phyloP scores from a whole-genome alignment of 2,888 invertebrate genomes.

The Ypsolopha scabrella region DNA sequence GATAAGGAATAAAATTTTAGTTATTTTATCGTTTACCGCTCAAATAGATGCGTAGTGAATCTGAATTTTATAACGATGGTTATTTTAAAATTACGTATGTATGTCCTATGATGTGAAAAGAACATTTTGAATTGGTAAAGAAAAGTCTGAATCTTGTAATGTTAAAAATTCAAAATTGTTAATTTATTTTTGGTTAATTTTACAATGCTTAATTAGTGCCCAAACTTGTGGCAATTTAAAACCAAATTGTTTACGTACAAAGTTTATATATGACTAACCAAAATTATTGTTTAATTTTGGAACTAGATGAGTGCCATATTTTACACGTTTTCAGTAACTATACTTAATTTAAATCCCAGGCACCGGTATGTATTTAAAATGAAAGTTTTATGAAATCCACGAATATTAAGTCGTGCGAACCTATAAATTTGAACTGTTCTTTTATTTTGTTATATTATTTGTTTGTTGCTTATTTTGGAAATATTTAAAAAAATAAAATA shows the following conservation, averaged over 20 bases:
- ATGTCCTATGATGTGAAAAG: too few relatives aligned
- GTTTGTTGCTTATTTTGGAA: slow-evolving; percentile 69
- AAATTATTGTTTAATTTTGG: background rate
- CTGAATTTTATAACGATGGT: slow-evolving; percentile 38
- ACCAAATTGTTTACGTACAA: too few relatives aligned
- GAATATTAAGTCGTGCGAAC: background rate
- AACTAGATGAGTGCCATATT: slow-evolving; percentile 1
- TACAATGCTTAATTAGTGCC: too few relatives aligned
- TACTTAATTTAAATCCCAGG: background rate
- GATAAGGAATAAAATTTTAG: slow-evolving; percentile 32
- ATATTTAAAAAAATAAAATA: slow-evolving; percentile 60
- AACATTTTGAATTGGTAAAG: too few relatives aligned
- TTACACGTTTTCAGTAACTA: background rate
- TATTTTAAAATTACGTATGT: too few relatives aligned
- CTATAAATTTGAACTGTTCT: slow-evolving; percentile 23
- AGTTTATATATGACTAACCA: background rate
- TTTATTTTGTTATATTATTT: slow-evolving; percentile 59
- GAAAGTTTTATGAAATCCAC: background rate
- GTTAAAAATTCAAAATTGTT: too few relatives aligned
- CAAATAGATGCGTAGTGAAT: slow-evolving; percentile 52
- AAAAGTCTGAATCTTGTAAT: too few relatives aligned
- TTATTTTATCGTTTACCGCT: slow-evolving; percentile 34
- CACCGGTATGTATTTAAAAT: background rate
- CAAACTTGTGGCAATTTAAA: too few relatives aligned
- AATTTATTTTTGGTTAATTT: too few relatives aligned